These are phyloP conservation scores for Euleptes europaea DNA, from an alignment of 2,113 vertebrate species.

Conservation along the genomic window DNA sequence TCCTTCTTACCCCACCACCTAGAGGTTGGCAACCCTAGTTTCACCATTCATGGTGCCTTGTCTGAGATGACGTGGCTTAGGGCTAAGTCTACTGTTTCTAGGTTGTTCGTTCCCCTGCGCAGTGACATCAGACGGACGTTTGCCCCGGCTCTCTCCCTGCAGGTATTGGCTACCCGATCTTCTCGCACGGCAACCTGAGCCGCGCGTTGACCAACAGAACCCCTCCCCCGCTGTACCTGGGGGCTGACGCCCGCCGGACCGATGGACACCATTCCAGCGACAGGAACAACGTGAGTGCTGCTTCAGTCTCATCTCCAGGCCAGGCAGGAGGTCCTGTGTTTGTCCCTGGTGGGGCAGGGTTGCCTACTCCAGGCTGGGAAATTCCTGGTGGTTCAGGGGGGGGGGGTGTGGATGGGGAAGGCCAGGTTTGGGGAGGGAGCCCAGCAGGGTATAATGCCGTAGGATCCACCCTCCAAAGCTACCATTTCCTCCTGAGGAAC, in stretches of 20 bases:
- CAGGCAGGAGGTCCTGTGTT: no score
- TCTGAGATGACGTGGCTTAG: neutral
- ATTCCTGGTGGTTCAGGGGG: no score
- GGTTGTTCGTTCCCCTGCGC: neutral
- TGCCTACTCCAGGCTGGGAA: neutral
- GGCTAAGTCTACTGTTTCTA: neutral
- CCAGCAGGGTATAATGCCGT: no score
- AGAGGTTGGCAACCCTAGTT: no score
- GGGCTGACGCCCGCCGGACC: conserved; percentile 71
- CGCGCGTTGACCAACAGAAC: conserved; percentile 82
- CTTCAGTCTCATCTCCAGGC: rapidly evolving
- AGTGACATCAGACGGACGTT: neutral
- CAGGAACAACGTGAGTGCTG: conserved; percentile 72
- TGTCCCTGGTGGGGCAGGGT: neutral
- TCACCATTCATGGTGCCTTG: neutral
- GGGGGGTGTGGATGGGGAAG: no score
- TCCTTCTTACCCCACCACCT: no score
- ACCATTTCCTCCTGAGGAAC: no score
- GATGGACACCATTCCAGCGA: conserved; percentile 67
- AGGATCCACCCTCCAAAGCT: no score
- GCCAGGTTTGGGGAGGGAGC: no score
- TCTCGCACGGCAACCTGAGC: conserved; percentile 79
- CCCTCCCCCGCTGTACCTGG: conserved; percentile 78
- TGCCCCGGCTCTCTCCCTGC: neutral
- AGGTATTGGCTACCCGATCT: conserved; percentile 86